These are phyloP conservation scores for Drosophila macrospina DNA, from an alignment of 2,888 invertebrate genomes.

Conservation along the genomic window DNA sequence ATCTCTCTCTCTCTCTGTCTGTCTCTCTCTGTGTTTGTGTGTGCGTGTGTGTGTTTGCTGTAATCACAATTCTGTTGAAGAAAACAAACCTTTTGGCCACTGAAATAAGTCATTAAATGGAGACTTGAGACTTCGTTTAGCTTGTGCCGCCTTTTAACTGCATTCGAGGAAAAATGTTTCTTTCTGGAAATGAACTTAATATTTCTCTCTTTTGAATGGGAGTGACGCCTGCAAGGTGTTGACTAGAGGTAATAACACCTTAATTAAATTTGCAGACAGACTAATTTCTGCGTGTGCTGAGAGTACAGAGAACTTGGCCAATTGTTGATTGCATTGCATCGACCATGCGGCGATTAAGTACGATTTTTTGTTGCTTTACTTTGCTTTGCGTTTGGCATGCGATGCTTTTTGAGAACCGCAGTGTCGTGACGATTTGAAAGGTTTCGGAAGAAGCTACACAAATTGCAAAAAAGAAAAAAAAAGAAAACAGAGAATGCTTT, in stretches of 20 bases:
- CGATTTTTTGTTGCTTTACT: conserved; percentile 28
- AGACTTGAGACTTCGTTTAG: conserved; percentile 33
- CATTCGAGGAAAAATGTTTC: conserved; percentile 63
- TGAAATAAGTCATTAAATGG: conserved; percentile 41
- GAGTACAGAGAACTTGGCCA: conserved; percentile 31
- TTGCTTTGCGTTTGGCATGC: conserved; percentile 67
- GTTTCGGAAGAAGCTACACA: conserved; percentile 20
- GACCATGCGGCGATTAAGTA: conserved; percentile 52
- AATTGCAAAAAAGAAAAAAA: not conserved
- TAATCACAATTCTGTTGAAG: conserved; percentile 53
- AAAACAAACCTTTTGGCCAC: conserved; percentile 36
- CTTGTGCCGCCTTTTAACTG: conserved; percentile 51
- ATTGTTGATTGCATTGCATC: conserved; percentile 63
- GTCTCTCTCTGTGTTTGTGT: too few relatives aligned
- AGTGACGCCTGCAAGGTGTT: conserved; percentile 74
- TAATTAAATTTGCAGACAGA: conserved; percentile 75
- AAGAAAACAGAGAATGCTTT: not conserved
- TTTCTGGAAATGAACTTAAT: conserved; percentile 62
- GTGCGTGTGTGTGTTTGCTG: conserved; percentile 24
- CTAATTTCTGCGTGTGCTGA: conserved; percentile 27
- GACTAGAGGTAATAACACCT: conserved; percentile 73
- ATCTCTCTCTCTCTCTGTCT: too few relatives aligned
- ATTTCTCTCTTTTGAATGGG: conserved; percentile 21
- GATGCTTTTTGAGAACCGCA: conserved; percentile 24
- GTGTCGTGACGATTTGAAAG: conserved; percentile 18